Conservation (phyloP, 2,888 invertebrate genomes). For the Thera obeliscata region DNA sequence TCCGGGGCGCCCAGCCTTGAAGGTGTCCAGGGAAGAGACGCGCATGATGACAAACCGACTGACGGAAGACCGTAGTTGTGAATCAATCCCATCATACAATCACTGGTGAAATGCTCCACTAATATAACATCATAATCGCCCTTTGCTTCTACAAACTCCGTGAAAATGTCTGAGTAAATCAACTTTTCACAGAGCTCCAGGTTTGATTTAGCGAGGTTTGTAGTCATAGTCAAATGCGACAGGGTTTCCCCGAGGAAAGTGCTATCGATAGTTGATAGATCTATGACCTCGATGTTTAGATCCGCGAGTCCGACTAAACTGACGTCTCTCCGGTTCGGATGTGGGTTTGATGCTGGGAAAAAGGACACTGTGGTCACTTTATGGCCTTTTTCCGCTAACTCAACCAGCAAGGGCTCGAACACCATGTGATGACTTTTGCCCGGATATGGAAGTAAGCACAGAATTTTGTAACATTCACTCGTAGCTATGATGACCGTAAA, state of each 20-base stretch:
- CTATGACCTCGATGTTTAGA: conserved; percentile 54
- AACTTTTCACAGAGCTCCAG: conserved; percentile 54
- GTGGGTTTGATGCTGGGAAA: conserved; percentile 58
- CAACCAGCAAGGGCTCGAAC: conserved; percentile 71
- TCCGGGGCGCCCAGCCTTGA: conserved; percentile 65
- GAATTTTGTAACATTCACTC: conserved; percentile 55
- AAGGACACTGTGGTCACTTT: conserved; percentile 76
- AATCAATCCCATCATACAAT: conserved; percentile 75
- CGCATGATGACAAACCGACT: conserved; percentile 67
- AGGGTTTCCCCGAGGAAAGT: conserved; percentile 44
- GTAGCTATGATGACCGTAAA: conserved; percentile 37
- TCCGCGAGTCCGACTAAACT: conserved; percentile 48
- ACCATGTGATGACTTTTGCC: conserved; percentile 81
- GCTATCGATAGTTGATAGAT: conserved; percentile 50
- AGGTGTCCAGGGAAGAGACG: conserved; percentile 67
- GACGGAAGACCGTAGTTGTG: conserved; percentile 69
- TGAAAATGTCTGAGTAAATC: conserved; percentile 54
- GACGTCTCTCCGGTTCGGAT: conserved; percentile 57
- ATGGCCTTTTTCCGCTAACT: conserved; percentile 71
- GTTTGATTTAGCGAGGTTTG: conserved; percentile 47
- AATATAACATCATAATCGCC: conserved; percentile 76
- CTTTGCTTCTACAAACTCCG: conserved; percentile 55
- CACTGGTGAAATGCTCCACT: conserved; percentile 77
- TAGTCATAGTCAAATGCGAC: conserved; percentile 43
- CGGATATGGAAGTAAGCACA: conserved; percentile 71